Conservation (phyloP, 53 echinoderm and acorn worm genomes). For the Holothuria scabra region DNA sequence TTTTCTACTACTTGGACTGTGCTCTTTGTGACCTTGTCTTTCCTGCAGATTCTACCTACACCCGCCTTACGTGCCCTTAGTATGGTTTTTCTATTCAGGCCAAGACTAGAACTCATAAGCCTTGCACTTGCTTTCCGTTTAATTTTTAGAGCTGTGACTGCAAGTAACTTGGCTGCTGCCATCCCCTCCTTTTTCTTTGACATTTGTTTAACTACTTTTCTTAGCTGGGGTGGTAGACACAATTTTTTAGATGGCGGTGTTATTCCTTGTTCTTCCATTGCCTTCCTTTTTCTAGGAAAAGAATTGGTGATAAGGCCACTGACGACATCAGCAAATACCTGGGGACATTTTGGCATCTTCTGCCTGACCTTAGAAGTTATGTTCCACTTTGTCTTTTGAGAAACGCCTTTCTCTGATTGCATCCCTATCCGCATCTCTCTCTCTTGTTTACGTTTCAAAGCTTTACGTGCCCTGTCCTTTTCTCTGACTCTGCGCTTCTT, state of each 20-base stretch:
- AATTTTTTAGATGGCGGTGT: neutral
- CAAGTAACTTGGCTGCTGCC: constrained; percentile 16
- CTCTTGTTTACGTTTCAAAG: neutral
- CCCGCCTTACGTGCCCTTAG: constrained; percentile 23
- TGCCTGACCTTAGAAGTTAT: neutral
- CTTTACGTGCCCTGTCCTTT: neutral
- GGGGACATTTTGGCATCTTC: constrained; percentile 2
- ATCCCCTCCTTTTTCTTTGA: neutral
- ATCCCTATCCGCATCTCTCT: neutral
- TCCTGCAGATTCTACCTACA: constrained; percentile 24
- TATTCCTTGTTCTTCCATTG: constrained; percentile 17
- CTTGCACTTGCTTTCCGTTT: constrained; percentile 8
- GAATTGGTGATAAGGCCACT: constrained; percentile 18
- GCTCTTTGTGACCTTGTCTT: constrained; percentile 29
- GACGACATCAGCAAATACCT: neutral
- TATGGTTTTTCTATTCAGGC: constrained; percentile 24
- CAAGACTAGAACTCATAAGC: neutral
- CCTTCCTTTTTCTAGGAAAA: neutral
- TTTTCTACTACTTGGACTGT: constrained; percentile 3
- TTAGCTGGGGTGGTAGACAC: neutral
- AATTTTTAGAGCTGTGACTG: constrained; percentile 2
- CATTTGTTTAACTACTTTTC: neutral
- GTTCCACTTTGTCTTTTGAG: constrained; percentile 14
- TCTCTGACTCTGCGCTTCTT: constrained; percentile 27
- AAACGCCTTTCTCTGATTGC: neutral